Percentiles rank a stretch among this genome's conserved stretches.
Evolutionary conservation across 2,797 vertebrate genomes (phyloP).

Genomic region (Champsocephalus gunnari): DNA sequence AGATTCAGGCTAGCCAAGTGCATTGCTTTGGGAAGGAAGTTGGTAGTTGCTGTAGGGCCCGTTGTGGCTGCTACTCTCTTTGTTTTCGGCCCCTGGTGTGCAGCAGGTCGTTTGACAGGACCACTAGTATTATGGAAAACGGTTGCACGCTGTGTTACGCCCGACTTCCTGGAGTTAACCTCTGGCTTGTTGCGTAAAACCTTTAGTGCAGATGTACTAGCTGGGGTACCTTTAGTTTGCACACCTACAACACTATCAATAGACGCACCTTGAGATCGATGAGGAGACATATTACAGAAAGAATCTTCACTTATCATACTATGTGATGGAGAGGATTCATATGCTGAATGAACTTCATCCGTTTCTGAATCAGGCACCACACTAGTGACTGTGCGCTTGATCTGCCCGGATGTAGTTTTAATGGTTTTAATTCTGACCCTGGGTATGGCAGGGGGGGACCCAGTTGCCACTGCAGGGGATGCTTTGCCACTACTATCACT

Average conservation of each 20-base stretch:
- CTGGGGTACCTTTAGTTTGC: conserved; percentile 43
- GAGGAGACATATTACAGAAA: conserved; percentile 73
- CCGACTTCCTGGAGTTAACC: conserved; percentile 52
- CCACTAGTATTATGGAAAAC: conserved; percentile 66
- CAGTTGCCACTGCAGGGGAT: conserved; percentile 89
- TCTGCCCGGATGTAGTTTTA: conserved; percentile 95
- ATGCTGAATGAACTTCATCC: conserved; percentile 90
- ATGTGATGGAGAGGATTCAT: conserved; percentile 88
- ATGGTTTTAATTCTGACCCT: conserved; percentile 98
- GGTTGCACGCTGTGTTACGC: conserved; percentile 55
- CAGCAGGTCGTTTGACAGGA: conserved; percentile 70
- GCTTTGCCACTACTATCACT: conserved; percentile 93
- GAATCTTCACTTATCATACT: conserved; percentile 85
- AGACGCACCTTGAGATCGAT: conserved; percentile 65
- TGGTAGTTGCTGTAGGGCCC: conserved; percentile 72
- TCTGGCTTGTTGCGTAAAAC: conserved; percentile 72
- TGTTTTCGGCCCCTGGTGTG: conserved; percentile 77
- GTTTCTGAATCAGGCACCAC: conserved; percentile 92
- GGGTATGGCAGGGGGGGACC: conserved; percentile 94
- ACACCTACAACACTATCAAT: conserved; percentile 71
- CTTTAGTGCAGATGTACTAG: conserved; percentile 59
- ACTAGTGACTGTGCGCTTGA: conserved; percentile 94
- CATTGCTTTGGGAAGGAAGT: conserved; percentile 94
- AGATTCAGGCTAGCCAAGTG: conserved; percentile 97
- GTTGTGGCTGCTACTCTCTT: conserved; percentile 67